Evolutionary conservation across 2,113 vertebrate species (phyloP).

Genomic region (Falcunculus frontatus): DNA sequence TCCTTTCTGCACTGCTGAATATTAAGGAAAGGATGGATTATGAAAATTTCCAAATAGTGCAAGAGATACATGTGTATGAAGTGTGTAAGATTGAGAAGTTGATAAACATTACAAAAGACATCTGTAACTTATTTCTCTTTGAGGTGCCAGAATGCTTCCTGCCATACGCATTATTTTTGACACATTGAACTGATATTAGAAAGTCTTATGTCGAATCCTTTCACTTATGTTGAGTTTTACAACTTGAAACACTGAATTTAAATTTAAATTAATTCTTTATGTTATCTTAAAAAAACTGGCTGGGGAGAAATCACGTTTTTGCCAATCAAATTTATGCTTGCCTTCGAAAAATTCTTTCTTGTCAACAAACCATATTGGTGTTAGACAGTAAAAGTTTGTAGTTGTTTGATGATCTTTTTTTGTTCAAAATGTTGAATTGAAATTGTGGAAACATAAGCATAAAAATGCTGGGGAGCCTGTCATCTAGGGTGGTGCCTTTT

Average conservation of each 20-base stretch:
- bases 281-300: background rate
- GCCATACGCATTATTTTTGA: background rate
- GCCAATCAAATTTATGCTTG: background rate
- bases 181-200: conserved; percentile 7
- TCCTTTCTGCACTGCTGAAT: background rate
- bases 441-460: background rate
- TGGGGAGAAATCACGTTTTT: conserved; percentile 9
- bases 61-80: background rate
- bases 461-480: background rate
- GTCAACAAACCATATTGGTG: background rate
- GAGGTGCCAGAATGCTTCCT: conserved; percentile 9
- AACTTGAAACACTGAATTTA: conserved; percentile 4
- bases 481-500: background rate
- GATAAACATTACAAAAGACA: background rate
- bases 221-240: conserved; percentile 44
- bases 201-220: conserved; percentile 42
- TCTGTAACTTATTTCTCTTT: conserved; percentile 19
- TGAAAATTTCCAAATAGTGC: background rate
- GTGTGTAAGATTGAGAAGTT: conserved; percentile 8
- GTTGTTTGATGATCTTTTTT: background rate
- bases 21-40: background rate
- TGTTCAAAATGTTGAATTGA: background rate
- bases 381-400: background rate
- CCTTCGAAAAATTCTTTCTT: background rate
- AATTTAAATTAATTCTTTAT: conserved; percentile 19